These are phyloP conservation scores for Sorex maritimensis DNA, from an alignment of 2,797 vertebrate genomes.

Conservation along the genomic window DNA sequence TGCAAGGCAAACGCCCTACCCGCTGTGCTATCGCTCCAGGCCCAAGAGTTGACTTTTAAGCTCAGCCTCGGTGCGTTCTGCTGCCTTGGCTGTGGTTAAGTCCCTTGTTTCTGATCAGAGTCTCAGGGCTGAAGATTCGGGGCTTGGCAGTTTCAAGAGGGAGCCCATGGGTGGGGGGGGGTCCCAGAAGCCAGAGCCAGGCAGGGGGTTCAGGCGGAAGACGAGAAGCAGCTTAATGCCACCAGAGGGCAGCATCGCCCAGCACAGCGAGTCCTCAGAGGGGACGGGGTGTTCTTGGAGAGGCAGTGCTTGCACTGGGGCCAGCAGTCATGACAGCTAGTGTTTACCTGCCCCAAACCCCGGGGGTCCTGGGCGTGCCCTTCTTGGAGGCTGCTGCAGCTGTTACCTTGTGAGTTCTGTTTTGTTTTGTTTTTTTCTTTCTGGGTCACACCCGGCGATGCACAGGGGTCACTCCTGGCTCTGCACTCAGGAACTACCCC, in stretches of 20 bases:
- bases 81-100: not conserved
- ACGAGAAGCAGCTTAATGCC: not conserved
- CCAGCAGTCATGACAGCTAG: no score
- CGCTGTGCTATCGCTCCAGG: no score
- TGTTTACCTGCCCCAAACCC: not conserved
- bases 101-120: conserved; percentile 5
- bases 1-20: no score
- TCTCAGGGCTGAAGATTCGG: not conserved
- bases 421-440: no score
- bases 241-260: conserved; percentile 76
- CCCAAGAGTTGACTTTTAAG: no score
- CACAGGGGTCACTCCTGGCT: no score
- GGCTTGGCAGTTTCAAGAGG: not conserved
- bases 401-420: no score
- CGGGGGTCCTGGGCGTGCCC: not conserved
- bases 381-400: not conserved
- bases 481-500: no score
- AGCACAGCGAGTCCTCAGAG: accelerated
- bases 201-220: no score
- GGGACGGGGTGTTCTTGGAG: no score
- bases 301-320: no score
- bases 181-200: not conserved
- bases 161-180: not conserved
- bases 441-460: no score
- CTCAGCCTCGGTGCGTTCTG: not conserved